Evolutionary conservation across 2,797 vertebrate species (phyloP).

Genomic region (Microhierax caerulescens): DNA sequence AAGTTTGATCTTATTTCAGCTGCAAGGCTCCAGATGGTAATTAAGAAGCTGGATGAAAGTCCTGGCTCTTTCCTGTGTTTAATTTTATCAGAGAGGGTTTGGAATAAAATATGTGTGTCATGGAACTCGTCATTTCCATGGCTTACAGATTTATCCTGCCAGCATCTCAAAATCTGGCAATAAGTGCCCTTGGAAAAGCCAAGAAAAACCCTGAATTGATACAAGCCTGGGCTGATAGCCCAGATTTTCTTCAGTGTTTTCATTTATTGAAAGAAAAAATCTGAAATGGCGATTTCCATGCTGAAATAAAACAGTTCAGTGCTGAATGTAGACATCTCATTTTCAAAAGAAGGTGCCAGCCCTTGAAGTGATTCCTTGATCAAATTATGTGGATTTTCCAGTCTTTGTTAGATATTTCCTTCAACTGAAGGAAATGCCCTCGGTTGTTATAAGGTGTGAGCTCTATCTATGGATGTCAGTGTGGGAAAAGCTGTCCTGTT

Average conservation of each 20-base stretch:
- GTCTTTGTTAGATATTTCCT: not conserved
- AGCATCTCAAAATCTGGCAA: slow-evolving; percentile 10
- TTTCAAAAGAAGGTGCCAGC: not conserved
- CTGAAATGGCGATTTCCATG: not conserved
- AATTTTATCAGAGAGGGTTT: not conserved
- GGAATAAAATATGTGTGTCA: not conserved
- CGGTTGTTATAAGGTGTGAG: not conserved
- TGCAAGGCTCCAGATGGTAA: slow-evolving; percentile 5
- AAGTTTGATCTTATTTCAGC: not conserved
- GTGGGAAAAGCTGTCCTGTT: slow-evolving; percentile 26
- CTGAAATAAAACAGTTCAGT: not conserved
- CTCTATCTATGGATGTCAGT: not conserved
- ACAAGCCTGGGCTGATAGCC: slow-evolving; percentile 25
- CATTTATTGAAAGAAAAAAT: slow-evolving; percentile 24
- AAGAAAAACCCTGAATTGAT: slow-evolving; percentile 25
- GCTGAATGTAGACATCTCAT: not conserved
- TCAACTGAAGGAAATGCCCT: not conserved
- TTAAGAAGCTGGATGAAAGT: slow-evolving; percentile 18
- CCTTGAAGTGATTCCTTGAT: not conserved
- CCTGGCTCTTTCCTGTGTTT: slow-evolving; percentile 7
- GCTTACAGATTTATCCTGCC: slow-evolving; percentile 39
- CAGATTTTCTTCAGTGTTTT: not conserved
- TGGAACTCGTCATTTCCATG: slow-evolving; percentile 44
- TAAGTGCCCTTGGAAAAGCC: not conserved
- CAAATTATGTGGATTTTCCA: not conserved